Conservation (phyloP, 2,888 invertebrate genomes). For the Lithophane leautieri region DNA sequence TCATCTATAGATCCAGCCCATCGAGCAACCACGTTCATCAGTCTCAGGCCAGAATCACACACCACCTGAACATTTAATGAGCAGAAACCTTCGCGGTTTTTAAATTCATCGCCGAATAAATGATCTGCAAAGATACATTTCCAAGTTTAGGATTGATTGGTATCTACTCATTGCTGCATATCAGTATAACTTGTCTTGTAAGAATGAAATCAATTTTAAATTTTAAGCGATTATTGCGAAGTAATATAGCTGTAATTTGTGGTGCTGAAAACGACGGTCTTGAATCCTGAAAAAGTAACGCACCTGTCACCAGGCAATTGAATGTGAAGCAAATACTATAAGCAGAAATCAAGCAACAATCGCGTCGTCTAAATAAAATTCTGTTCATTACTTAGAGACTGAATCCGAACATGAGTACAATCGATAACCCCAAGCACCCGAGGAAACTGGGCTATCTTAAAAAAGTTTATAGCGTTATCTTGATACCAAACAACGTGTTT, state of each 20-base stretch:
- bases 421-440: conserved; percentile 64
- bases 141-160: background rate
- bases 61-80: conserved; percentile 1
- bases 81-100: background rate
- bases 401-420: conserved; percentile 22
- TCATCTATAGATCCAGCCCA: background rate
- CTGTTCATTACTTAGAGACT: background rate
- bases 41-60: background rate
- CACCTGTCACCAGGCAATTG: background rate
- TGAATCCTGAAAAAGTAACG: background rate
- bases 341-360: background rate
- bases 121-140: background rate
- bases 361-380: background rate
- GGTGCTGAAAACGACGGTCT: background rate
- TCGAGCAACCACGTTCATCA: background rate
- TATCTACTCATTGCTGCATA: background rate
- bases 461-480: background rate
- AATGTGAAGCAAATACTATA: background rate
- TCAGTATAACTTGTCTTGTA: too few relatives aligned
- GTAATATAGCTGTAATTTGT: background rate
- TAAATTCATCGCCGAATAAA: background rate
- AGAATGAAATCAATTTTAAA: too few relatives aligned
- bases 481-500: background rate
- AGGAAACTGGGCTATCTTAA: conserved; percentile 45
- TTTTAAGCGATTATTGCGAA: background rate